These are phyloP conservation scores for Holcopasites calliopsidis DNA, from an alignment of 1,140 invertebrate species.

Conservation along the genomic window DNA sequence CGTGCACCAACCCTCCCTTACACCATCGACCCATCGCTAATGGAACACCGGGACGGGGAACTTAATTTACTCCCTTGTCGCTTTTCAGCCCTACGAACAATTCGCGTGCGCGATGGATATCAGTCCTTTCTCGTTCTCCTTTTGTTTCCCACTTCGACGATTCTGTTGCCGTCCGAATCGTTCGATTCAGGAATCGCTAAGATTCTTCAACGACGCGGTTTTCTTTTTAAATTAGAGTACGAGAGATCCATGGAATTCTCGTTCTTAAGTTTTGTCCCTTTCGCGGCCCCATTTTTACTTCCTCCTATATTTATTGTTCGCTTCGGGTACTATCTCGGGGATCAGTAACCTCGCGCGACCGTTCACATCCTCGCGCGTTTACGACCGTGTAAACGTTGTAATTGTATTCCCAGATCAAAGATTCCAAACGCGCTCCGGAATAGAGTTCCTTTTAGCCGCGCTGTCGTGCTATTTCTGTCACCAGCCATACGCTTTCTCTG, in stretches of 20 bases:
- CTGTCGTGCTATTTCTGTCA: constrained; percentile 17
- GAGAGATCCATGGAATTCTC: no score
- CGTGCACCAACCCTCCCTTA: background rate
- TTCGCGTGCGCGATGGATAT: constrained; percentile 20
- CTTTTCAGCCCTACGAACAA: constrained; percentile 10
- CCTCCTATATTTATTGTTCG: no score
- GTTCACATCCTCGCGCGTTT: background rate
- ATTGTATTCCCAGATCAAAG: background rate
- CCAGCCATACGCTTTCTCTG: background rate
- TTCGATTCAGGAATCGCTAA: no score
- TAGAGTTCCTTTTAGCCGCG: background rate
- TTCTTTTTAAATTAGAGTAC: no score
- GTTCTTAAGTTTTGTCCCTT: no score
- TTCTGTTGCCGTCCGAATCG: no score
- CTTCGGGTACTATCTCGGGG: background rate
- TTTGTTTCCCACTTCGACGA: no score
- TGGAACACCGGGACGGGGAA: constrained; percentile 28
- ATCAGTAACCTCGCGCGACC: background rate
- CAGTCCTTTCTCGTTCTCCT: background rate
- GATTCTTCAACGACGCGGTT: no score
- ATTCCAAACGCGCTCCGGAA: background rate
- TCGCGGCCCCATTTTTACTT: no score
- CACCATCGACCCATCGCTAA: constrained; percentile 26
- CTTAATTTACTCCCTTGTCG: constrained; percentile 26
- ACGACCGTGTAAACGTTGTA: background rate